Base-by-base conservation (phyloP, 2,113 vertebrate species). In the Platichthys flesus region DNA sequence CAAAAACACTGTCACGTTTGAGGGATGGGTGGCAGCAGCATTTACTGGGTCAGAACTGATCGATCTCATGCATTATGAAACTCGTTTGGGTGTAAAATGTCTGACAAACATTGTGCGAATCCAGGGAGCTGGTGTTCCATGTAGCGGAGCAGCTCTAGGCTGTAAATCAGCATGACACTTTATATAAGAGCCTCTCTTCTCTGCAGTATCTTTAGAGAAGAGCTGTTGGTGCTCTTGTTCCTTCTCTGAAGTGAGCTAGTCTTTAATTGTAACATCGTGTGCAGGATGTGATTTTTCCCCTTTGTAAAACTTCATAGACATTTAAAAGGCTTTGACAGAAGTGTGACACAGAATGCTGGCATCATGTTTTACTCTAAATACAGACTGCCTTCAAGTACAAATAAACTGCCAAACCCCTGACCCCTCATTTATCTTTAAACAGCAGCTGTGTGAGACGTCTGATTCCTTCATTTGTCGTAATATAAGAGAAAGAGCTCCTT, bases 1-100 rank as follows among this genome's bases (percentile, higher is more conserved):
- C 9, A 5, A 56, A 20, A 73, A 37, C 23, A 18, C 49, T 20
- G 21, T 62, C 15, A 35, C 18, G 21, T 20, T 51, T 18, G 23
- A 21, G 7, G 8, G 16, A 18, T 20, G 58, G 37, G 26, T n/a
- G 14, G n/a, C 3, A 55, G 69, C 26, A 35, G 45, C 28, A 61
- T 45, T 83, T 59, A 70, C 71, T 35, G 67, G 24, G 51, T 82
- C 67, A 65, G 28, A 83, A 71, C 52, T 74, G 64, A 81, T 87
- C 23, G 9, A 67, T 71, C 52, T 81, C 71, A 67, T 51, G 31
- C 70, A 37, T 83, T 55, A 63, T 62, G 56, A 70, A 77, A 73
- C 26, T 75, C 37, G 69, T 79, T 59, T 74, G 79, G 60, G 67
- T 68, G 74, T 51, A 42, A 75, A 56, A 59, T 57, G 13, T 63